Percentiles rank a stretch among this genome's conserved stretches.
phyloP scores from a whole-genome alignment of 2,113 vertebrate genomes.

The Heterocephalus glaber region DNA sequence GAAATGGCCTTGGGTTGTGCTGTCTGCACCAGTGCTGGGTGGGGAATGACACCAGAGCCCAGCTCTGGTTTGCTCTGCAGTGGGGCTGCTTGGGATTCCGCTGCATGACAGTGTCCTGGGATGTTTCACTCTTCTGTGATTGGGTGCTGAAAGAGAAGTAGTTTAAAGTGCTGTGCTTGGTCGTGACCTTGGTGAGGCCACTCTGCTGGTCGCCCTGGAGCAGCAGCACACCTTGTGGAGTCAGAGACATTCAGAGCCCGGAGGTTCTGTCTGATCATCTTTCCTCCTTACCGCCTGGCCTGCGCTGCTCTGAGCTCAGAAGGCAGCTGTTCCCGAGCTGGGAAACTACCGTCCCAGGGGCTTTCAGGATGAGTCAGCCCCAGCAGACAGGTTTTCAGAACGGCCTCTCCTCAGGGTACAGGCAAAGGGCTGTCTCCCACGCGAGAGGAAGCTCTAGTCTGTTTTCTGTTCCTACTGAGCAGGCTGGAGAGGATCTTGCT shows the following conservation, averaged over 20 bases:
- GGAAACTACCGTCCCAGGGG: background rate
- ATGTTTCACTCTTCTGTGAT: background rate
- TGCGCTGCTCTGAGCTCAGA: background rate
- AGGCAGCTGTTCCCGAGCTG: background rate
- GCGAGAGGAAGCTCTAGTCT: background rate
- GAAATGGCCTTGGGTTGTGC: rapidly evolving
- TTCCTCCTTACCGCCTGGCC: no score
- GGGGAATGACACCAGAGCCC: rapidly evolving
- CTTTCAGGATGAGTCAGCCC: background rate
- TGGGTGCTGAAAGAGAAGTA: background rate
- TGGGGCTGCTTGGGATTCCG: background rate
- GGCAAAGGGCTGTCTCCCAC: background rate
- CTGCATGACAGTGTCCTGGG: background rate
- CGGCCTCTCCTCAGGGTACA: background rate
- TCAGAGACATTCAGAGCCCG: background rate
- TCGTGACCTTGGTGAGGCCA: background rate
- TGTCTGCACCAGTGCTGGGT: rapidly evolving
- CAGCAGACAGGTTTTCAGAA: background rate
- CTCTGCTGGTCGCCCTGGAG: background rate
- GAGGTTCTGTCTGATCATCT: background rate
- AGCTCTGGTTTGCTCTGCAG: background rate
- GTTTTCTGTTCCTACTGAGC: no score
- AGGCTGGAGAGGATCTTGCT: background rate
- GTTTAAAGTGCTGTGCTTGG: background rate
- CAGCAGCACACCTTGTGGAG: rapidly evolving